Conservation (phyloP, 2,888 invertebrate species). For the Muschampia staudingeri region DNA sequence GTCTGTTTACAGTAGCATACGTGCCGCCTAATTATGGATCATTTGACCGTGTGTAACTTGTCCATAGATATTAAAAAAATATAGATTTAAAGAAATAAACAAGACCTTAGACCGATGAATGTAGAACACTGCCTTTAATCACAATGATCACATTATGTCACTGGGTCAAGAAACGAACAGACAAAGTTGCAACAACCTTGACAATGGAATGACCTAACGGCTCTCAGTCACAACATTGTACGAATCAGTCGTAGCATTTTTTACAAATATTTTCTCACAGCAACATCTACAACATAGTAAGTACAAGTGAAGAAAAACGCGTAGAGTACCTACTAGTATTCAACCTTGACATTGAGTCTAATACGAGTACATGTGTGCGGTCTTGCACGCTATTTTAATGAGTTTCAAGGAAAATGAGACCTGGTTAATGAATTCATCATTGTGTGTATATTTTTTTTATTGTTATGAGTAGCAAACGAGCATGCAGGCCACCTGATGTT, state of each 20-base stretch:
- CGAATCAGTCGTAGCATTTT: background rate
- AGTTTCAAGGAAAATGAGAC: background rate
- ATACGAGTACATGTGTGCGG: background rate
- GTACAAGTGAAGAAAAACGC: background rate
- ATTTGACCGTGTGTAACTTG: no score
- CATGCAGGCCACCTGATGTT: no score
- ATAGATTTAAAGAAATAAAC: no score
- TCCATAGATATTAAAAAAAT: no score
- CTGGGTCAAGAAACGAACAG: conserved; percentile 2
- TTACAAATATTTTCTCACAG: background rate
- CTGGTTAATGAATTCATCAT: background rate
- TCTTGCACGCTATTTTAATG: background rate
- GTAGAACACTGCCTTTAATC: no score
- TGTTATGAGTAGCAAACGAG: no score
- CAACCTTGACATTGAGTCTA: background rate
- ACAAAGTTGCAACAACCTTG: background rate
- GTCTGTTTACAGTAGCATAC: no score
- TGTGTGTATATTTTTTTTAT: no score
- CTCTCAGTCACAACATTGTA: background rate
- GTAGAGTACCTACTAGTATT: background rate
- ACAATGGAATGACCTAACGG: background rate
- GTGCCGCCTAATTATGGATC: no score
- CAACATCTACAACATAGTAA: background rate
- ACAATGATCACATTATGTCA: background rate
- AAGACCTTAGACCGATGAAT: no score